A percentile compares a stretch with the other conserved stretches of the same genome.
phyloP scores from a whole-genome alignment of 2,113 vertebrate genomes.

The Sterrhoptilus dennistouni region DNA sequence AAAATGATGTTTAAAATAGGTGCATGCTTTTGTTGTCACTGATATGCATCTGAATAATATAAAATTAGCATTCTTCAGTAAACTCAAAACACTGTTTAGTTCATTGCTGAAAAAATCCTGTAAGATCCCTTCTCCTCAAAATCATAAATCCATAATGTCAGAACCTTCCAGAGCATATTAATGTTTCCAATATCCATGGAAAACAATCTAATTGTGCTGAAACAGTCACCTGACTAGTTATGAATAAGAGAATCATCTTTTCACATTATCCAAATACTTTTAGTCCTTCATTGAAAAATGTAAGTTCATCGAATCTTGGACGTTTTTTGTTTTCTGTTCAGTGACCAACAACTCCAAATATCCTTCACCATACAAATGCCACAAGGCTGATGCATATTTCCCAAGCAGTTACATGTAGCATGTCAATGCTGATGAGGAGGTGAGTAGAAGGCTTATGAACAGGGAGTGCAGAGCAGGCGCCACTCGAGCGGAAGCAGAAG shows the following conservation, averaged over 20 bases:
- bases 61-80: conserved; percentile 28
- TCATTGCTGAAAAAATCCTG: neutral
- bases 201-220: neutral
- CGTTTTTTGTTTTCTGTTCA: neutral
- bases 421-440: neutral
- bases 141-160: neutral
- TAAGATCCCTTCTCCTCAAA: neutral
- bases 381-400: neutral
- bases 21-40: neutral
- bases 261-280: neutral
- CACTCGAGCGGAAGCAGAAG: conserved; percentile 49
- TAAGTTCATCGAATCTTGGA: neutral
- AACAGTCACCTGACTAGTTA: neutral
- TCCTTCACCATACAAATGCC: conserved; percentile 8
- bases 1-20: conserved; percentile 56
- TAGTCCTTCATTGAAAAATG: neutral
- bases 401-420: conserved; percentile 1
- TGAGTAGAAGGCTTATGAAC: conserved; percentile 56
- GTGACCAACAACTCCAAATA: neutral
- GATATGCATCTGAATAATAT: neutral
- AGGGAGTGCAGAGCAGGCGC: conserved; percentile 14
- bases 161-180: neutral
- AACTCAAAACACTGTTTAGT: neutral
- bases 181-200: neutral
- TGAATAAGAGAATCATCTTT: neutral